These are phyloP conservation scores for Alloscopus bannaensis DNA, from an alignment of 2,888 invertebrate species.

Conservation along the genomic window DNA sequence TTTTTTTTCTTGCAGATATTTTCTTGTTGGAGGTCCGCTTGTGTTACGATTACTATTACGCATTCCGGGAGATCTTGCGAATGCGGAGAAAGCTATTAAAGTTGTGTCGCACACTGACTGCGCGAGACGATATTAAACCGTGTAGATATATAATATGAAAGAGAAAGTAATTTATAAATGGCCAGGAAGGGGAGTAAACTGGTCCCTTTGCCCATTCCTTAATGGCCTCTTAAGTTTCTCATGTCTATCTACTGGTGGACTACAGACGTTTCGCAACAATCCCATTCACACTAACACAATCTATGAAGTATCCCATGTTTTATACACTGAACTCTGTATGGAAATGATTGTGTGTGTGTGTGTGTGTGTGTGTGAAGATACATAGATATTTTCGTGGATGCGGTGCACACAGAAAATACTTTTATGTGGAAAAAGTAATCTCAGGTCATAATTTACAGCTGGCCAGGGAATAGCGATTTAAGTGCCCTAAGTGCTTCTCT, in stretches of 20 bases:
- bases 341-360: too few species aligned
- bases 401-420: conserved; percentile 50
- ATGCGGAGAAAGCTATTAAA: conserved; percentile 50
- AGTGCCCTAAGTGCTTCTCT: conserved; percentile 66
- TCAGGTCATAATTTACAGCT: conserved; percentile 69
- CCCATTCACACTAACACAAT: too few species aligned
- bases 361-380: too few species aligned
- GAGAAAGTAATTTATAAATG: conserved; percentile 50
- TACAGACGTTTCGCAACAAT: not conserved
- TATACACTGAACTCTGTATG: too few species aligned
- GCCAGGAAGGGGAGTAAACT: conserved; percentile 54
- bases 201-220: conserved; percentile 56
- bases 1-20: conserved; percentile 26
- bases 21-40: conserved; percentile 48
- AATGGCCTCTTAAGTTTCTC: conserved; percentile 62
- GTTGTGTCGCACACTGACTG: conserved; percentile 33
- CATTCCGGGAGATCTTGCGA: conserved; percentile 42
- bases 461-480: conserved; percentile 67
- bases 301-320: too few species aligned
- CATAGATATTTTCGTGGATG: conserved; percentile 2
- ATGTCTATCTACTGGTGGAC: conserved; percentile 39
- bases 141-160: conserved; percentile 3
- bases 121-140: conserved; percentile 13
- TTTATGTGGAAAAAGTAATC: conserved; percentile 67
- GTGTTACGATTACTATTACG: conserved; percentile 50